Percentiles rank a stretch among this genome's conserved stretches.
Conservation (phyloP, 2,888 invertebrate species). For the Mythimna ferrago region DNA sequence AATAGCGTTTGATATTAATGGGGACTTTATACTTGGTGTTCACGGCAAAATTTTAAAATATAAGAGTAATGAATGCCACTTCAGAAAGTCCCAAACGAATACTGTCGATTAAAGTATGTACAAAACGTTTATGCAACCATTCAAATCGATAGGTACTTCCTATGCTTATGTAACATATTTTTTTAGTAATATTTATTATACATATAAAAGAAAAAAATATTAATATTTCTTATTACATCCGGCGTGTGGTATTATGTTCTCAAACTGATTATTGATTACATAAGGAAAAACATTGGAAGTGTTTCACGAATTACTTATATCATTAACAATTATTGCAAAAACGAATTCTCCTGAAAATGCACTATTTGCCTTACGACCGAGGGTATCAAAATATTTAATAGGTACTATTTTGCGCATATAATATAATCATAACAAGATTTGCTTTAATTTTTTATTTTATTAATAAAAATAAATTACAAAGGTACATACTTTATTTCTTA, state of each 20-base stretch:
- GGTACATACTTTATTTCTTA: conserved; percentile 39
- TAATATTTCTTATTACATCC: no score
- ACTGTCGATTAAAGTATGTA: conserved; percentile 27
- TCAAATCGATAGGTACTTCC: not conserved
- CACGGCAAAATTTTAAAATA: conserved; percentile 80
- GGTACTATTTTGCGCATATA: not conserved
- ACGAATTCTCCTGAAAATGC: no score
- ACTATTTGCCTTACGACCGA: no score
- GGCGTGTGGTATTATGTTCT: no score
- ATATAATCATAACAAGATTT: conserved; percentile 5
- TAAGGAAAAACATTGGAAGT: no score
- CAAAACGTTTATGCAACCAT: not conserved
- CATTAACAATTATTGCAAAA: no score
- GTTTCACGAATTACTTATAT: no score
- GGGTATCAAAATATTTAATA: no score
- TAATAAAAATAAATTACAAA: conserved; percentile 70
- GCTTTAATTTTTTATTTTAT: conserved; percentile 61
- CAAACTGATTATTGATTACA: no score
- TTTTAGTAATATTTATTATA: no score
- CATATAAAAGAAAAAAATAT: no score
- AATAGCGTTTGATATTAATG: conserved; percentile 79
- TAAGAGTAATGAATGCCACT: conserved; percentile 75
- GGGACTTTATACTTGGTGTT: conserved; percentile 79
- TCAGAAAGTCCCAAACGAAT: conserved; percentile 52
- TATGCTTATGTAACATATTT: no score